phyloP scores from a whole-genome alignment of 2,797 vertebrate genomes.

The Bovichtus variegatus region DNA sequence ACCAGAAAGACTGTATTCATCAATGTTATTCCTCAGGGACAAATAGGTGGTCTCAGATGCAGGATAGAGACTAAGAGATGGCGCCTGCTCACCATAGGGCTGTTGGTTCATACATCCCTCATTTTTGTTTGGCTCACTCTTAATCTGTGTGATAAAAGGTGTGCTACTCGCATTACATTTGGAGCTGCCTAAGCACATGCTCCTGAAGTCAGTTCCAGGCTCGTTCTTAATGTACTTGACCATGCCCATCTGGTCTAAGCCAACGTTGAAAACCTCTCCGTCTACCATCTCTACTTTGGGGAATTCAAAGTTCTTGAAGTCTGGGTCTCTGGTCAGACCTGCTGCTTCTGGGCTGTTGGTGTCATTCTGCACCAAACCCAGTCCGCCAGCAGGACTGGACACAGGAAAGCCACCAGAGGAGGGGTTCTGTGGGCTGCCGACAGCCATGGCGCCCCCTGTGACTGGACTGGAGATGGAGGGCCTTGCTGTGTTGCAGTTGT shows the following conservation, averaged over 20 bases:
- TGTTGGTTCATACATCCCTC: slow-evolving; percentile 92
- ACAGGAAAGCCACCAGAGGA: slow-evolving; percentile 86
- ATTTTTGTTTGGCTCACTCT: slow-evolving; percentile 93
- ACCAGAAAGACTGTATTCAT: slow-evolving; percentile 98
- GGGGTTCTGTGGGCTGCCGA: slow-evolving; percentile 91
- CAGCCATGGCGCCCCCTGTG: slow-evolving; percentile 86
- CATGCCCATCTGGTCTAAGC: slow-evolving; percentile 91
- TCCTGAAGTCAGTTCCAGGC: slow-evolving; percentile 92
- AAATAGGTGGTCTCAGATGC: slow-evolving; percentile 96
- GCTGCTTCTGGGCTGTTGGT: slow-evolving; percentile 88
- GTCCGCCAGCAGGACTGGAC: slow-evolving; percentile 86
- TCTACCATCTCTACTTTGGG: slow-evolving; percentile 95
- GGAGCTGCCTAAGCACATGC: slow-evolving; percentile 91
- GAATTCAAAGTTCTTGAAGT: slow-evolving; percentile 91
- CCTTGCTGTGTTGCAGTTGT: slow-evolving; percentile 86
- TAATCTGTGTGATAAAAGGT: slow-evolving; percentile 93
- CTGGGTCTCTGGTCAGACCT: slow-evolving; percentile 84
- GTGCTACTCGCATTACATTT: slow-evolving; percentile 87
- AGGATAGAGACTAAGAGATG: slow-evolving; percentile 91
- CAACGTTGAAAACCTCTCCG: slow-evolving; percentile 88
- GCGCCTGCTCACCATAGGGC: slow-evolving; percentile 88
- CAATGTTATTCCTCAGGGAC: slow-evolving; percentile 98
- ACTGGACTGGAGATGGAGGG: slow-evolving; percentile 94
- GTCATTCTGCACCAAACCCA: slow-evolving; percentile 89
- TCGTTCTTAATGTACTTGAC: slow-evolving; percentile 98